Evolutionary conservation across 2,888 invertebrate species (phyloP).

Genomic region (Cephus rjabovi): DNA sequence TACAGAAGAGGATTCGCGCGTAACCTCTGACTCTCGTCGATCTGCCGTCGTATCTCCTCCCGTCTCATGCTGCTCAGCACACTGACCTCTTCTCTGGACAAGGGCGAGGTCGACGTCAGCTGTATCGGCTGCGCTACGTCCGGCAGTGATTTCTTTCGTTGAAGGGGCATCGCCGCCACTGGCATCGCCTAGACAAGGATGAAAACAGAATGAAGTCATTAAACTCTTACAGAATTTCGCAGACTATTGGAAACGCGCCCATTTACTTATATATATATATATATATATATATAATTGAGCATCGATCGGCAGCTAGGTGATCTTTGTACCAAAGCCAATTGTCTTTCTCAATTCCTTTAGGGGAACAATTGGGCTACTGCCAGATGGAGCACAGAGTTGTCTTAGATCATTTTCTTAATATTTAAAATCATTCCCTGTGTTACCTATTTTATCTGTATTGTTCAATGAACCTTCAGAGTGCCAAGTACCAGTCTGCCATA

Average conservation of each 20-base stretch:
- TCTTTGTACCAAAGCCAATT: background rate
- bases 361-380: background rate
- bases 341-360: background rate
- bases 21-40: constrained; percentile 91
- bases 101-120: constrained; percentile 82
- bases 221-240: background rate
- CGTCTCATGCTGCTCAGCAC: constrained; percentile 92
- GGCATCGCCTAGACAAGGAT: constrained; percentile 77
- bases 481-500: background rate
- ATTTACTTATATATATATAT: background rate
- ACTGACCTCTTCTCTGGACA: constrained; percentile 96
- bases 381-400: too few relatives aligned
- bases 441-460: background rate
- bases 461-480: background rate
- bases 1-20: constrained; percentile 95
- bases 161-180: constrained; percentile 79
- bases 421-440: too few relatives aligned
- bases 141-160: constrained; percentile 96
- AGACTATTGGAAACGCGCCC: background rate
- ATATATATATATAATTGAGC: background rate
- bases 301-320: background rate
- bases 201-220: constrained; percentile 10
- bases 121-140: constrained; percentile 84
- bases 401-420: too few relatives aligned
- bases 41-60: constrained; percentile 92